These are phyloP conservation scores for Clitarchus hookeri DNA, from an alignment of 2,888 invertebrate genomes.

Conservation along the genomic window DNA sequence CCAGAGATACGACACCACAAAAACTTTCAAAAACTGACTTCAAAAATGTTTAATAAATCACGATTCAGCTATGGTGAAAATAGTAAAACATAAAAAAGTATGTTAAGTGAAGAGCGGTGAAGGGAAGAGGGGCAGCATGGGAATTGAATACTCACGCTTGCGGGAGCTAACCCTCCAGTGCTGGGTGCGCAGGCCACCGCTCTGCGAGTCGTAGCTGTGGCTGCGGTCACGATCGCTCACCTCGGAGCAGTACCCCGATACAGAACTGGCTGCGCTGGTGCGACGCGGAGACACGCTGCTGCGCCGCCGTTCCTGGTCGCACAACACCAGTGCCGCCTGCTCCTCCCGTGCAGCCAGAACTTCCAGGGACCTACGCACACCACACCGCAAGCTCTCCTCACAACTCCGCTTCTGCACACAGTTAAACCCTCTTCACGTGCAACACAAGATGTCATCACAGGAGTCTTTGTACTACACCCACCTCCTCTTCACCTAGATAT, in stretches of 20 bases:
- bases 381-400: background rate
- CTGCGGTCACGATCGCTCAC: slow-evolving; percentile 72
- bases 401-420: background rate
- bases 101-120: no score
- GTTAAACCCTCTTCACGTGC: no score
- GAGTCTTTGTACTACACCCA: no score
- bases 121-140: no score
- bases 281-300: slow-evolving; percentile 62
- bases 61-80: no score
- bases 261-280: slow-evolving; percentile 81
- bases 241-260: slow-evolving; percentile 79
- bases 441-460: no score
- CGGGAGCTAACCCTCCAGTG: slow-evolving; percentile 68
- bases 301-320: slow-evolving; percentile 53
- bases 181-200: slow-evolving; percentile 49
- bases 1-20: no score
- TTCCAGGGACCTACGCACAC: slow-evolving; percentile 51
- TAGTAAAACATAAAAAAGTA: no score
- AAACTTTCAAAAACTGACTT: no score
- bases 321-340: slow-evolving; percentile 53
- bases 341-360: slow-evolving; percentile 50
- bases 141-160: slow-evolving; percentile 58
- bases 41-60: no score
- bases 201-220: slow-evolving; percentile 59
- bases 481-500: no score